A percentile compares a stretch with the other conserved stretches of the same genome.
phyloP scores from a whole-genome alignment of 2,888 invertebrate genomes.

The Polyommatus icarus region DNA sequence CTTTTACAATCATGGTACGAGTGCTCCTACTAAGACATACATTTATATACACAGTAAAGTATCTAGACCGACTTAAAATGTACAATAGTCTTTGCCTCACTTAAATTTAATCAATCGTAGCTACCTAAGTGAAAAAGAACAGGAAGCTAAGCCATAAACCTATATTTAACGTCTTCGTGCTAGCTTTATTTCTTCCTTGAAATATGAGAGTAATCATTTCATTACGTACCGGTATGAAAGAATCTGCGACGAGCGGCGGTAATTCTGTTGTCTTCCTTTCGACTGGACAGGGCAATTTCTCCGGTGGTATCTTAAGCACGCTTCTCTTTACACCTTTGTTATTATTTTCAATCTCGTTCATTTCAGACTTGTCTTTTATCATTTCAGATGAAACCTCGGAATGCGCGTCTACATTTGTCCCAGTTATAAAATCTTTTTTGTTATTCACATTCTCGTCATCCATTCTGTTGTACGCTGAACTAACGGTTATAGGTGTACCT shows the following conservation, averaged over 20 bases:
- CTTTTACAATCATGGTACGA: neutral
- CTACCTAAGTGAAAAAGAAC: slow-evolving; percentile 65
- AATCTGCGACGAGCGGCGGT: slow-evolving; percentile 62
- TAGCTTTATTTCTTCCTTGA: slow-evolving; percentile 60
- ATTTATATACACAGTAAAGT: slow-evolving; percentile 8
- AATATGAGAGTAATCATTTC: slow-evolving; percentile 75
- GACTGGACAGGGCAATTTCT: slow-evolving; percentile 67
- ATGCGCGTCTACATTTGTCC: slow-evolving; percentile 15
- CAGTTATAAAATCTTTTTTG: neutral
- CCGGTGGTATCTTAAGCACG: slow-evolving; percentile 66
- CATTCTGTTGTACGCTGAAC: slow-evolving; percentile 74
- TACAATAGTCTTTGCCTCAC: slow-evolving; percentile 60
- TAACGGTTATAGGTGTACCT: slow-evolving; percentile 72
- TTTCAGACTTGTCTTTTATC: slow-evolving; percentile 16
- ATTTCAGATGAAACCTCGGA: slow-evolving; percentile 22
- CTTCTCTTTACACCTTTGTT: slow-evolving; percentile 66
- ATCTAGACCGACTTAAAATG: slow-evolving; percentile 21
- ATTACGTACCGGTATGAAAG: slow-evolving; percentile 70
- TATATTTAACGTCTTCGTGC: slow-evolving; percentile 43
- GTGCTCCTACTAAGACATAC: slow-evolving; percentile 13
- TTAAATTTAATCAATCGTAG: slow-evolving; percentile 38
- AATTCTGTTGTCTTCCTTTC: slow-evolving; percentile 63
- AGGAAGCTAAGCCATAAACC: slow-evolving; percentile 57
- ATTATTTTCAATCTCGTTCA: slow-evolving; percentile 33
- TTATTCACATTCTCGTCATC: slow-evolving; percentile 51